Conservation (phyloP, 1,140 invertebrate species). For the Hypothenemus hampei region DNA sequence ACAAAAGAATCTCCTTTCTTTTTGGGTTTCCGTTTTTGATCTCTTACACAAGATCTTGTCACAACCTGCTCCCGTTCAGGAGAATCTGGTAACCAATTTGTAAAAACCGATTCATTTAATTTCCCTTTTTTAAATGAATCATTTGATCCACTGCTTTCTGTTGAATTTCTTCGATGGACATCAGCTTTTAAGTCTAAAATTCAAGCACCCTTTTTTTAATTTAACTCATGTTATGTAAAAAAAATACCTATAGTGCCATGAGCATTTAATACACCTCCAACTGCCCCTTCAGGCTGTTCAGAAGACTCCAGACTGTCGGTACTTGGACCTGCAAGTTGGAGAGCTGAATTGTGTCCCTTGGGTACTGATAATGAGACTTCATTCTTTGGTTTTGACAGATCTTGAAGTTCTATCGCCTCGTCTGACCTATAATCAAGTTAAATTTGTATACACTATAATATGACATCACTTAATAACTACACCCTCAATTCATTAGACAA, state of each 20-base stretch:
- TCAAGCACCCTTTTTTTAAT: neutral
- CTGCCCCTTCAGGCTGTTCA: slow-evolving; percentile 48
- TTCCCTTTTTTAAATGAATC: no score
- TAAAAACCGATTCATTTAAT: no score
- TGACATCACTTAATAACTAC: neutral
- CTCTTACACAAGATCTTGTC: neutral
- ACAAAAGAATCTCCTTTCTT: no score
- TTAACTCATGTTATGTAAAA: neutral
- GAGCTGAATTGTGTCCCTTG: neutral
- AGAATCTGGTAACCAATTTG: no score
- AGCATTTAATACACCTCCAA: slow-evolving; percentile 44
- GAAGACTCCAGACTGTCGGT: slow-evolving; percentile 57
- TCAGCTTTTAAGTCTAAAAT: slow-evolving; percentile 79
- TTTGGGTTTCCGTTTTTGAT: no score
- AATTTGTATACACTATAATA: neutral
- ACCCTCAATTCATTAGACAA: neutral
- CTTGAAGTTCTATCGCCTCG: slow-evolving; percentile 81
- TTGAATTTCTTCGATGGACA: slow-evolving; percentile 87
- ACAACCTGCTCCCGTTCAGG: neutral
- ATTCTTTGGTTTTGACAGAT: slow-evolving; percentile 6
- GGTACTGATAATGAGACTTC: no score
- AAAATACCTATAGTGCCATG: no score
- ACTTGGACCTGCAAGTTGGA: slow-evolving; percentile 24
- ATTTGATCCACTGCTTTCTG: slow-evolving; percentile 64
- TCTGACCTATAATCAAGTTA: slow-evolving; percentile 51